phyloP scores from a whole-genome alignment of 1,140 invertebrate genomes.

The Tetragonula clypearis region DNA sequence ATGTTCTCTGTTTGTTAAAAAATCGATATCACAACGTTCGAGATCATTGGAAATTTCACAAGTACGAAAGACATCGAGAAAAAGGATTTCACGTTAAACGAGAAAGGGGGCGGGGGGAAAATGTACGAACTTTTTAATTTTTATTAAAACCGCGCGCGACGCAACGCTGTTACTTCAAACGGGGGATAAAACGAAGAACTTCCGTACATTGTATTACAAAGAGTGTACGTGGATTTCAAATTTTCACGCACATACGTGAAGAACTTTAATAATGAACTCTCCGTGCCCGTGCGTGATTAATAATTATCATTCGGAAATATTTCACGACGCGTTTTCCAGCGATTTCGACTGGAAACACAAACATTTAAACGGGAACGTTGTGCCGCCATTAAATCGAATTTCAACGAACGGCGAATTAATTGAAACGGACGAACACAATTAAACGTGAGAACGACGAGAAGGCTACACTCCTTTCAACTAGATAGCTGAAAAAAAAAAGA shows the following conservation, averaged over 20 bases:
- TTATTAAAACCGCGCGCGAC: background rate
- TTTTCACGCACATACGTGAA: background rate
- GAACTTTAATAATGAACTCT: constrained; percentile 6
- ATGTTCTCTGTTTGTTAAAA: constrained; percentile 4
- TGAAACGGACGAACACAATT: constrained; percentile 5
- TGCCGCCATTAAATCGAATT: background rate
- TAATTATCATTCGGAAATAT: constrained; percentile 4
- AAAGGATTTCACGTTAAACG: background rate
- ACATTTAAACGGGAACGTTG: background rate
- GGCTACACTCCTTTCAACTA: background rate
- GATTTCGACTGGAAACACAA: constrained; percentile 8
- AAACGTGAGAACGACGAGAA: constrained; percentile 5
- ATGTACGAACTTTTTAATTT: background rate
- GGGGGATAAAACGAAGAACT: background rate
- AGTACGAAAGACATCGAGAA: background rate
- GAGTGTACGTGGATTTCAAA: background rate
- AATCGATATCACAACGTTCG: background rate
- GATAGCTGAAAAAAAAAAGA: background rate
- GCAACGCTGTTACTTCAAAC: background rate
- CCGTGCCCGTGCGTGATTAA: background rate
- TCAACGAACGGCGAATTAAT: constrained; percentile 28
- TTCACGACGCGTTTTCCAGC: background rate
- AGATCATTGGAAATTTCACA: background rate
- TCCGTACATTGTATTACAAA: background rate
- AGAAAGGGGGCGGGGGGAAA: no score